phyloP scores from a whole-genome alignment of 2,797 vertebrate genomes.

The Ciconia nigra region DNA sequence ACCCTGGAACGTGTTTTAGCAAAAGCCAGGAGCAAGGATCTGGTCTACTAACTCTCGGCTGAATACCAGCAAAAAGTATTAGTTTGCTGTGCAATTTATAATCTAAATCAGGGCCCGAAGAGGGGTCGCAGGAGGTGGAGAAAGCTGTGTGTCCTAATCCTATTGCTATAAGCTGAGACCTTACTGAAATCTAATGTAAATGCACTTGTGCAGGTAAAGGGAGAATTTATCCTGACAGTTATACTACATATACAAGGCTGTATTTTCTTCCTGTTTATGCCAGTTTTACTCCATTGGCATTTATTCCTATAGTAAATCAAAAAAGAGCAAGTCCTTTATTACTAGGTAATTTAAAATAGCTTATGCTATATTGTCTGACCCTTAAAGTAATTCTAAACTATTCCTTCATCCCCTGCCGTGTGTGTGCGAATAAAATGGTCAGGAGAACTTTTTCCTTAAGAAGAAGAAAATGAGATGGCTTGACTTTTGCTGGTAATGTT shows the following conservation, averaged over 20 bases:
- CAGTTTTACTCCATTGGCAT: neutral
- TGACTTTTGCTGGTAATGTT: neutral
- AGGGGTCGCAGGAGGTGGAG: neutral
- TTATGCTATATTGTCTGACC: neutral
- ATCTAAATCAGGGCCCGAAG: neutral
- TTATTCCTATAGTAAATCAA: neutral
- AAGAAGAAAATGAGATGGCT: neutral
- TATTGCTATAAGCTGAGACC: neutral
- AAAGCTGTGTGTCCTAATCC: neutral
- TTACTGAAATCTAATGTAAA: neutral
- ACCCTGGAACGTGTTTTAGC: rapidly evolving
- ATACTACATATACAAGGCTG: neutral
- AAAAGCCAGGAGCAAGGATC: neutral
- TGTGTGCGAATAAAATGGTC: neutral
- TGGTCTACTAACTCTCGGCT: neutral
- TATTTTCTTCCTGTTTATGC: neutral
- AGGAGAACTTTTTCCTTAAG: neutral
- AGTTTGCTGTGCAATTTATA: neutral
- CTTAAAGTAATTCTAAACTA: neutral
- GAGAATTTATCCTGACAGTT: neutral
- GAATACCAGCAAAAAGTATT: neutral
- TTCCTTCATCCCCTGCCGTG: neutral
- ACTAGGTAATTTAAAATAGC: neutral
- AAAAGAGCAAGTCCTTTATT: neutral
- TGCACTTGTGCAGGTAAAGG: neutral